Evolutionary conservation across 2,888 invertebrate genomes (phyloP).

Genomic region (Agelastica alni): DNA sequence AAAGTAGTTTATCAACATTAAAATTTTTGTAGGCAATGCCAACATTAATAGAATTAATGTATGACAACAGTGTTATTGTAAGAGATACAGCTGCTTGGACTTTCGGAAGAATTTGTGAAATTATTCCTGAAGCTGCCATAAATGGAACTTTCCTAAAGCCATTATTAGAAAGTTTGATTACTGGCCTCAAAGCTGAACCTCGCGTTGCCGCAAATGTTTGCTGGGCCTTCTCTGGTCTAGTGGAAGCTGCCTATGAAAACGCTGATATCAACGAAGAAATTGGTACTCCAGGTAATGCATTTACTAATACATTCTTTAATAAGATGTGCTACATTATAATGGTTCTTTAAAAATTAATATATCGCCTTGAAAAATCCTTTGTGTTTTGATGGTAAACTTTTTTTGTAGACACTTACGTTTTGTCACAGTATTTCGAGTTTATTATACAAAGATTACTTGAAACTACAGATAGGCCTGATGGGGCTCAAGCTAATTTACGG

Average conservation of each 20-base stretch:
- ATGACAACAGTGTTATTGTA: slow-evolving; percentile 91
- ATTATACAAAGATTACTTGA: slow-evolving; percentile 86
- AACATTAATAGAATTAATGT: slow-evolving; percentile 92
- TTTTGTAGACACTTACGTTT: slow-evolving; percentile 83
- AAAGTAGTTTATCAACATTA: too few relatives aligned
- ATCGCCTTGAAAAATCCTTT: too few relatives aligned
- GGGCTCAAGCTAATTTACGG: slow-evolving; percentile 89
- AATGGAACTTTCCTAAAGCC: slow-evolving; percentile 83
- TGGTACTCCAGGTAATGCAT: slow-evolving; percentile 10
- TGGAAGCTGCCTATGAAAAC: slow-evolving; percentile 95
- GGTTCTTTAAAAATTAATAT: not conserved
- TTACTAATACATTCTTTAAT: too few relatives aligned
- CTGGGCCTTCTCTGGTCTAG: slow-evolving; percentile 97
- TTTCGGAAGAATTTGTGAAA: slow-evolving; percentile 96
- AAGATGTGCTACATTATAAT: too few relatives aligned
- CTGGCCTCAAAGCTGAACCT: slow-evolving; percentile 90
- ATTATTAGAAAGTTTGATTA: slow-evolving; percentile 77
- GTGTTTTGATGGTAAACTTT: too few relatives aligned
- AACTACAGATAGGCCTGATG: slow-evolving; percentile 94
- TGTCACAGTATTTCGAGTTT: slow-evolving; percentile 91
- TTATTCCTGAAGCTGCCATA: slow-evolving; percentile 93
- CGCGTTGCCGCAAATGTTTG: slow-evolving; percentile 98
- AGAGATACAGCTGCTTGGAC: slow-evolving; percentile 96
- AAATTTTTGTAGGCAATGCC: slow-evolving; percentile 73
- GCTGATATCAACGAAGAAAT: slow-evolving; percentile 70